A percentile compares a stretch with the other conserved stretches of the same genome.
Evolutionary conservation across 1,140 invertebrate species (phyloP).

Genomic region (Dinothrombium tinctorium): DNA sequence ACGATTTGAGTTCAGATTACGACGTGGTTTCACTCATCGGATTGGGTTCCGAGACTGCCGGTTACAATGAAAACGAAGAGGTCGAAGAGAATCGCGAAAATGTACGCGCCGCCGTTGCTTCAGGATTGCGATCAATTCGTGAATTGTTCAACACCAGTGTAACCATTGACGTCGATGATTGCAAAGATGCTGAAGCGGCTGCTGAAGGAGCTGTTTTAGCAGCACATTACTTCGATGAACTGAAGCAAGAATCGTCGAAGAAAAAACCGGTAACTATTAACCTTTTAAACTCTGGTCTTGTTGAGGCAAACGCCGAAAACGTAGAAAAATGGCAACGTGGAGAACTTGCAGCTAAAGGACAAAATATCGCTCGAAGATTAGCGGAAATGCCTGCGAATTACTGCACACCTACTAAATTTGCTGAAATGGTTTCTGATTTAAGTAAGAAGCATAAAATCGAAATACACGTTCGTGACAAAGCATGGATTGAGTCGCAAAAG

Average conservation of each 20-base stretch:
- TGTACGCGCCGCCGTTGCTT: constrained; percentile 37
- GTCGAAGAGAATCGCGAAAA: constrained; percentile 41
- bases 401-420: constrained; percentile 62
- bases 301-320: constrained; percentile 18
- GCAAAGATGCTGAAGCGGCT: constrained; percentile 43
- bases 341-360: constrained; percentile 42
- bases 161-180: constrained; percentile 36
- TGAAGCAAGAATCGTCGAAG: constrained; percentile 32
- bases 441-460: constrained; percentile 24
- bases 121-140: constrained; percentile 6
- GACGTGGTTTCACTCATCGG: constrained; percentile 41
- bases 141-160: constrained; percentile 1
- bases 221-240: constrained; percentile 39
- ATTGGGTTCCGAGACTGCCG: constrained; percentile 34
- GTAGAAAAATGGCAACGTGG: constrained; percentile 41
- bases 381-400: constrained; percentile 60
- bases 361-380: constrained; percentile 53
- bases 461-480: constrained; percentile 38
- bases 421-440: constrained; percentile 24
- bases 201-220: constrained; percentile 43
- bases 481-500: constrained; percentile 40
- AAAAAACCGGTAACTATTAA: constrained; percentile 27
- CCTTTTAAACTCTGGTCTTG: constrained; percentile 24
- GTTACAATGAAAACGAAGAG: constrained; percentile 37
- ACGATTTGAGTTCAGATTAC: constrained; percentile 21